Base-by-base conservation (phyloP, 2,797 vertebrate genomes). In the Catostomus latipinnis region DNA sequence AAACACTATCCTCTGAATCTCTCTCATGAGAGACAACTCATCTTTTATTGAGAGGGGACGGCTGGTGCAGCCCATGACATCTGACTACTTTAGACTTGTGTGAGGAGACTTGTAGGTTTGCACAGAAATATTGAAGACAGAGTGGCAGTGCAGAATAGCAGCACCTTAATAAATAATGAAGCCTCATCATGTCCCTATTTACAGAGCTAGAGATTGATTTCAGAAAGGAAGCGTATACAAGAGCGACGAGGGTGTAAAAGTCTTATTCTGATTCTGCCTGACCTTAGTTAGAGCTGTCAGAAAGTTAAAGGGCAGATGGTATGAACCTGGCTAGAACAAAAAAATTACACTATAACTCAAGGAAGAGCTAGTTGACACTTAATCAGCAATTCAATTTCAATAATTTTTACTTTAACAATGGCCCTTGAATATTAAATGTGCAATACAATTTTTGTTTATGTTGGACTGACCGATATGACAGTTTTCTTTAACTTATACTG, bases 81-180 rank as follows among this genome's bases (percentile, higher is more conserved):
- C 74, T 71, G 67, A 78, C 65, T 56, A 65, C 69, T 73, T 81
- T 74, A 60, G 71, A 56, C 43, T 7, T 43, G 52, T 1, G 61
- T 46, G 49, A 61, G 60, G 56, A 70, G 56, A 75, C 77, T 72
- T 6, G 6, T 63, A 72, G 75, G 69, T 81, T 85, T 79, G 74
- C 63, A 67, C 54, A 67, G 66, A 78, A 80, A 82, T 78, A 80
- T 74, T 73, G 72, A 83, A 82, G 74, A 68, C 8, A 63, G n/a
- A 62, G 73, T 18, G 57, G 70, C 73, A 60, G 65, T 61, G 16
- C 66, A 69, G 67, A 80, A 81, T 74, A 82, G 74, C 80, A 54
- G 74, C 52, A 63, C 70, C 74, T 84, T 80, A 75, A 84, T 86
- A 84, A 86, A 86, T 86, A 18, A 86, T 82, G 66, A 84, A 83